Base-by-base conservation (phyloP, 2,888 invertebrate species). In the Diadegma fenestrale region DNA sequence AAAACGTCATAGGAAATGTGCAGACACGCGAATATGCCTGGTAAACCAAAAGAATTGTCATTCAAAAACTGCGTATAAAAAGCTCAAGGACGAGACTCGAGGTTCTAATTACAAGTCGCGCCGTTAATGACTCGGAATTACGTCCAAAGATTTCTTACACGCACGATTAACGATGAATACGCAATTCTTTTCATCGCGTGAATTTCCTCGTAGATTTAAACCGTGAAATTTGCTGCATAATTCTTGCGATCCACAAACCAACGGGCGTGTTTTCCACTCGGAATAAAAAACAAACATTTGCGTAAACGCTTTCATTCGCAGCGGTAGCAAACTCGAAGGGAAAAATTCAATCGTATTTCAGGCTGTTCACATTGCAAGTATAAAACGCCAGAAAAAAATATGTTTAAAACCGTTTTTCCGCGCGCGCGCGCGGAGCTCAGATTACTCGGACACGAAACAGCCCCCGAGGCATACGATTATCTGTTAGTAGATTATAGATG, bases 1-100 rank as follows among this genome's bases (percentile, higher is more conserved):
- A 51, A 72, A 73, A 68, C 58, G 69, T 69, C 43, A 33, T 75
- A 75, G 75, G 75, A 45, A 63, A 76, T 71, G 19, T 63, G n/a
- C 22, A 45, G 17, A 30, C 48, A 14, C 45, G 45, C 48, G 45
- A 45, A 26, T 45, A 48, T n/a, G 5, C 26, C 26, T 58, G 14
- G 14, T 26, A 14, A 26, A 26, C 14, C 5, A 14, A 26, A 14
- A 26, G 58, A 26, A 58, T 58, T 58, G 26, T 58, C 26, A 26
- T 26, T 26, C 5, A 5, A 14, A 26, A 58, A 58, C 14, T 26
- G 26, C 14, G 22, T 54, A 14, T 1, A 14, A 26, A 26, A 26
- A 58, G 26, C 14, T 6, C 10, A 26, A 12, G 14, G 12, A 2
- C 26, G 6, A 5, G 10, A 14, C n/a, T n/a, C 5, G 14, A 58